phyloP scores from a whole-genome alignment of 2,888 invertebrate genomes.

The Drosophila macrospina region DNA sequence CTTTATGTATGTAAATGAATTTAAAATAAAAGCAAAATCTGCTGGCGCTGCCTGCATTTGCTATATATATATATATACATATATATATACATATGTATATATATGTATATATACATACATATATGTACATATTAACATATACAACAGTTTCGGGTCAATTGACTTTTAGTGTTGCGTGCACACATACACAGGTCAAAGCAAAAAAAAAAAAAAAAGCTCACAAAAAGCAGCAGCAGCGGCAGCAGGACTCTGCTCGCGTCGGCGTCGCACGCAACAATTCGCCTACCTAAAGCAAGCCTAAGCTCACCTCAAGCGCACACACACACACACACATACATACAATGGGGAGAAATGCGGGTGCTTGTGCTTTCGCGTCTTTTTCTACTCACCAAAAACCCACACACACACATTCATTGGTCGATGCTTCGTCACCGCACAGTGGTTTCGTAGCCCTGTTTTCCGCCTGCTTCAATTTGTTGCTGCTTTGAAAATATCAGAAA shows the following conservation, averaged over 20 bases:
- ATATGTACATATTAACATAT: constrained; percentile 27
- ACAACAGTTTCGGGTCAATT: constrained; percentile 74
- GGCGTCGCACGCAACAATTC: constrained; percentile 74
- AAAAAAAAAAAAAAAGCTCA: constrained; percentile 70
- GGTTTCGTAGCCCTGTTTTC: constrained; percentile 36
- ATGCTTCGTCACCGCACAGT: constrained; percentile 59
- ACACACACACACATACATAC: constrained; percentile 29
- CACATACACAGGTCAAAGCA: constrained; percentile 43
- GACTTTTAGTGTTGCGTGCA: constrained; percentile 77
- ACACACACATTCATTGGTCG: constrained; percentile 18
- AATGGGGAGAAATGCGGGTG: constrained; percentile 22
- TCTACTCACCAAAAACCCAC: constrained; percentile 36
- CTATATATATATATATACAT: constrained; percentile 9
- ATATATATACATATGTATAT: constrained; percentile 4
- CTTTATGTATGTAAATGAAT: constrained; percentile 29
- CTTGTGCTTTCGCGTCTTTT: constrained; percentile 47
- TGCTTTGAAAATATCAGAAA: background rate
- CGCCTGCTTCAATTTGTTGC: background rate
- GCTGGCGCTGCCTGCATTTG: constrained; percentile 34
- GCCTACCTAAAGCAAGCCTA: constrained; percentile 55
- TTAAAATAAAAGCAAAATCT: constrained; percentile 47
- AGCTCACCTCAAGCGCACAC: constrained; percentile 31
- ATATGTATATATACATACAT: background rate
- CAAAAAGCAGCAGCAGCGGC: constrained; percentile 48
- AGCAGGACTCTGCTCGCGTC: constrained; percentile 52